Evolutionary conservation across 2,113 vertebrate species (phyloP).

Genomic region (Pelmatolapia mariae): DNA sequence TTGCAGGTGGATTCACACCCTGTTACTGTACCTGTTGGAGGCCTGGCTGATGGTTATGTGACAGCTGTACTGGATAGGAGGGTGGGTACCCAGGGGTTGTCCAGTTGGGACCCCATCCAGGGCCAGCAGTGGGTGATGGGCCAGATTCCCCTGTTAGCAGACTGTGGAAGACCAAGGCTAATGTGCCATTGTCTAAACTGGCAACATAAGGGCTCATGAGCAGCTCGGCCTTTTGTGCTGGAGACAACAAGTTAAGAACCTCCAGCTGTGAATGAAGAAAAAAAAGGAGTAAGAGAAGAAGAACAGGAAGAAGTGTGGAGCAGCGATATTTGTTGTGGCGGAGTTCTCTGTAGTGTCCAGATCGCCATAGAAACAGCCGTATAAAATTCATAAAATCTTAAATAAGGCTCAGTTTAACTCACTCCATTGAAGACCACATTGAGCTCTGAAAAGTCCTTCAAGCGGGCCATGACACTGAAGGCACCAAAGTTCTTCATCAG

Average conservation of each 20-base stretch:
- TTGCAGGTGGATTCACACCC: not conserved
- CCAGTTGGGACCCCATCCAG: not conserved
- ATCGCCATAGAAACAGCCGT: not conserved
- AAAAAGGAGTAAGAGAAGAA: not conserved
- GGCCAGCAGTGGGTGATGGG: not conserved
- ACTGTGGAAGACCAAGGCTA: slow-evolving; percentile 61
- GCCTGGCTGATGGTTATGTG: not conserved
- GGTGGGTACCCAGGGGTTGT: not conserved
- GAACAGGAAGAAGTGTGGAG: not conserved
- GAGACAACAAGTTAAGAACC: slow-evolving; percentile 66
- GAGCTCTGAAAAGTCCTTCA: slow-evolving; percentile 64
- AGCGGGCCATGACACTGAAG: slow-evolving; percentile 57
- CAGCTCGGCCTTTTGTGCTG: slow-evolving; percentile 68
- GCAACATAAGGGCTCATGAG: slow-evolving; percentile 50
- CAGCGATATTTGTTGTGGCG: not conserved
- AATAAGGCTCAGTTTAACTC: slow-evolving; percentile 16
- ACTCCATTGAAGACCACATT: slow-evolving; percentile 72
- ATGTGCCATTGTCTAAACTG: slow-evolving; percentile 49
- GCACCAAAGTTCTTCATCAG: slow-evolving; percentile 72
- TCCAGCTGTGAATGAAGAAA: slow-evolving; percentile 53
- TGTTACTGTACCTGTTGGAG: slow-evolving; percentile 43
- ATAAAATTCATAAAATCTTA: not conserved
- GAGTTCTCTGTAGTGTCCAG: not conserved
- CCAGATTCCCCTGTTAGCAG: slow-evolving; percentile 14
- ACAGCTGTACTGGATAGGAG: not conserved